These are phyloP conservation scores for Rhabdomys dilectus DNA, from an alignment of 2,113 vertebrate genomes.

Conservation along the genomic window DNA sequence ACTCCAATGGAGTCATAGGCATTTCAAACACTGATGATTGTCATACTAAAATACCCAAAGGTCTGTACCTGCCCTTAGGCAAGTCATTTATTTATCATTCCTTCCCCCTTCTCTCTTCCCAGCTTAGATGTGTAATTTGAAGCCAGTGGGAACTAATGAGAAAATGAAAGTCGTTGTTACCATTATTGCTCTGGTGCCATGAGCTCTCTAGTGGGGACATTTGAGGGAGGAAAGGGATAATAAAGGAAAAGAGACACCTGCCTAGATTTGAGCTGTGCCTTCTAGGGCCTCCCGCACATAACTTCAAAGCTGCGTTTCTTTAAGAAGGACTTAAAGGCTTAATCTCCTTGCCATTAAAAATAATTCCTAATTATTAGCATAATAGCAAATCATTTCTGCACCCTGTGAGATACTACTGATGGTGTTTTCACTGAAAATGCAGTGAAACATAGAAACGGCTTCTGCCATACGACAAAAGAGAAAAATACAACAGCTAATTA, in stretches of 20 bases:
- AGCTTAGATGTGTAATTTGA: conserved; percentile 29
- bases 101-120: background rate
- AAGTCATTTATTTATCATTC: conserved; percentile 36
- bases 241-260: background rate
- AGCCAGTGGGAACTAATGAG: conserved; percentile 55
- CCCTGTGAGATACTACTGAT: conserved; percentile 40
- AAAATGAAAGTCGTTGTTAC: conserved; percentile 63
- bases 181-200: conserved; percentile 47
- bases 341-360: conserved; percentile 71
- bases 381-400: conserved; percentile 36
- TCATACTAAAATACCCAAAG: conserved; percentile 4
- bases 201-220: conserved; percentile 32
- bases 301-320: conserved; percentile 52
- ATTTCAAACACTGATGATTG: background rate
- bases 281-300: background rate
- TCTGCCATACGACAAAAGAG: background rate
- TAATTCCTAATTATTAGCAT: conserved; percentile 71
- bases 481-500: conserved; percentile 45
- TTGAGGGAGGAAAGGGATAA: conserved; percentile 25
- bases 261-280: background rate
- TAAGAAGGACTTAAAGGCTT: conserved; percentile 46
- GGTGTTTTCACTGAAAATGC: conserved; percentile 16
- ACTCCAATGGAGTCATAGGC: background rate
- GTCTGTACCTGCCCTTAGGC: background rate
- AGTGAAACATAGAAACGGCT: conserved; percentile 34